These are phyloP conservation scores for Caracal caracal DNA, from an alignment of 2,113 vertebrate genomes.

Conservation along the genomic window DNA sequence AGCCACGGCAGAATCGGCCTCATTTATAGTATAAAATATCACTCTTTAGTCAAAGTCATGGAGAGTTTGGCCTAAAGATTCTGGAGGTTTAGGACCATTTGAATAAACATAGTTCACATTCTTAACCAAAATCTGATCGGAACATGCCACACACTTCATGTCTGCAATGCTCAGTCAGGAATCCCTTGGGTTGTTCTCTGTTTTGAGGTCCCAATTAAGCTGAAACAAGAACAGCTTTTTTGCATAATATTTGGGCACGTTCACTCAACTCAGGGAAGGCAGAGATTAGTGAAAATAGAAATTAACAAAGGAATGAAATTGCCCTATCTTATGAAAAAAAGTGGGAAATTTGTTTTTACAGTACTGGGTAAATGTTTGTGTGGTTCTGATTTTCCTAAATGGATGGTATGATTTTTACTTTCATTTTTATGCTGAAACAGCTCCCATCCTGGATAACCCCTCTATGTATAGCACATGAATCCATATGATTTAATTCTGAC, in stretches of 20 bases:
- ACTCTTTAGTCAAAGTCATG: not conserved
- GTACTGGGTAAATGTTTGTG: not conserved
- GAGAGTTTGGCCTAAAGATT: not conserved
- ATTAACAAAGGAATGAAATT: constrained; percentile 17
- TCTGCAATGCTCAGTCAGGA: not conserved
- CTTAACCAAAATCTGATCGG: constrained; percentile 31
- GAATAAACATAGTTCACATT: constrained; percentile 48
- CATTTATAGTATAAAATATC: not conserved
- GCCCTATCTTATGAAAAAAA: not conserved
- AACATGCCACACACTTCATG: constrained; percentile 1
- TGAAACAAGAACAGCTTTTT: constrained; percentile 29
- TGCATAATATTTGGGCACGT: not conserved
- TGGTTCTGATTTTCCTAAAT: constrained; percentile 43
- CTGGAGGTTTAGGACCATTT: constrained; percentile 32
- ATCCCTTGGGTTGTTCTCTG: constrained; percentile 17
- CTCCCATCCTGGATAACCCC: not conserved
- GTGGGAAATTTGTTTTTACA: constrained; percentile 2
- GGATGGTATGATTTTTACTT: constrained; percentile 33
- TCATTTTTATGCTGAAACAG: constrained; percentile 41
- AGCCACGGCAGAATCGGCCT: not conserved
- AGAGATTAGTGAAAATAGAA: constrained; percentile 62
- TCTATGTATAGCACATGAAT: not conserved
- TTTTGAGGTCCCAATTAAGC: constrained; percentile 63
- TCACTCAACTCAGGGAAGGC: constrained; percentile 30
- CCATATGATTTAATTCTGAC: constrained; percentile 48